phyloP scores from a whole-genome alignment of 2,888 invertebrate genomes.

The Vanessa cardui region DNA sequence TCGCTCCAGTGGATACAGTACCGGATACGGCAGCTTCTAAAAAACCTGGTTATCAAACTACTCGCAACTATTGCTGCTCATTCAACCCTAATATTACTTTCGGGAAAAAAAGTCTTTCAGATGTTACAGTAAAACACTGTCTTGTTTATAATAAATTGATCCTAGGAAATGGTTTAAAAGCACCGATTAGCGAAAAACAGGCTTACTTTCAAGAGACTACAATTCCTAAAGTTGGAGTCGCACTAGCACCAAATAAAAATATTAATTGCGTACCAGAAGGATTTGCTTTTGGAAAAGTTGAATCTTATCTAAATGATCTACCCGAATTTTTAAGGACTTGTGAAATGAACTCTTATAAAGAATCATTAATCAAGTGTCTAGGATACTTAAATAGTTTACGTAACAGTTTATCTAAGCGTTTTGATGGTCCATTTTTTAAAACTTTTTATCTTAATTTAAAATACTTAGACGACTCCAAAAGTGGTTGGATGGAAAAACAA shows the following conservation, averaged over 20 bases:
- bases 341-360: constrained; percentile 59
- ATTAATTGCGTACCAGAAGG: constrained; percentile 69
- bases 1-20: constrained; percentile 62
- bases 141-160: constrained; percentile 60
- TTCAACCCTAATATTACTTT: constrained; percentile 68
- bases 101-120: constrained; percentile 51
- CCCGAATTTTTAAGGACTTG: constrained; percentile 69
- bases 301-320: constrained; percentile 62
- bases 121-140: constrained; percentile 59
- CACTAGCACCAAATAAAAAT: constrained; percentile 75
- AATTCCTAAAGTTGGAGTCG: constrained; percentile 62
- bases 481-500: constrained; percentile 71
- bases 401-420: constrained; percentile 56
- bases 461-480: constrained; percentile 62
- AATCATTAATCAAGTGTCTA: constrained; percentile 71
- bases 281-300: constrained; percentile 70
- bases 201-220: constrained; percentile 62
- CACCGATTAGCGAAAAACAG: constrained; percentile 63
- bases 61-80: constrained; percentile 62
- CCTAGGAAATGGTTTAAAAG: constrained; percentile 60
- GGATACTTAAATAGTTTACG: constrained; percentile 68
- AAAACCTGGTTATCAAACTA: constrained; percentile 52
- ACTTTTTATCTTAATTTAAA: constrained; percentile 61
- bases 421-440: constrained; percentile 59
- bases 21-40: constrained; percentile 59